A percentile compares a stretch with the other conserved stretches of the same genome.
These are phyloP conservation scores for Clinocottus analis DNA, from an alignment of 2,113 vertebrate genomes.

Conservation along the genomic window DNA sequence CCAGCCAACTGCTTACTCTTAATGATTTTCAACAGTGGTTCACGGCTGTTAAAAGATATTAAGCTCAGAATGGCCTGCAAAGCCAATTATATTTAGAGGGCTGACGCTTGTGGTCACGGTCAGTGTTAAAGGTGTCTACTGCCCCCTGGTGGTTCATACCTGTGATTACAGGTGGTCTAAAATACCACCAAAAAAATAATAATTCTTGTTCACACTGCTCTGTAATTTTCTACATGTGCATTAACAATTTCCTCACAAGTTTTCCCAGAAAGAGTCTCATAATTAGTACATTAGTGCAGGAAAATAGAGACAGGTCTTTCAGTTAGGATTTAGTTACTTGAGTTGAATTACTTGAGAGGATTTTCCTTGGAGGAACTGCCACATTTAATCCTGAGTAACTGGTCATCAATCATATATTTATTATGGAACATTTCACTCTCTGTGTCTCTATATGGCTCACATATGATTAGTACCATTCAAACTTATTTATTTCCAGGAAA, in stretches of 20 bases:
- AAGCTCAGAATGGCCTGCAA: conserved; percentile 77
- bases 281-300: neutral
- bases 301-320: neutral
- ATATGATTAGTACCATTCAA: neutral
- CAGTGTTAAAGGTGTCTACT: conserved; percentile 75
- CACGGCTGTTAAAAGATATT: conserved; percentile 81
- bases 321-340: neutral
- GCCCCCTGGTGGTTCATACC: conserved; percentile 71
- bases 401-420: neutral
- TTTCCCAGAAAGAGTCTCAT: neutral
- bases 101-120: conserved; percentile 50
- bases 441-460: neutral
- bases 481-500: conserved; percentile 5
- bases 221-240: neutral
- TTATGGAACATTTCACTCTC: neutral
- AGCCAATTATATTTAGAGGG: conserved; percentile 72
- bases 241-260: neutral
- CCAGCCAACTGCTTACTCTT: conserved; percentile 72
- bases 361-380: neutral
- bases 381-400: neutral
- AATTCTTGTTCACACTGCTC: neutral
- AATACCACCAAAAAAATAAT: neutral
- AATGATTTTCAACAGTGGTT: conserved; percentile 82
- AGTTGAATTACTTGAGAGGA: neutral
- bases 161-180: conserved; percentile 47